phyloP scores from a whole-genome alignment of 2,113 vertebrate species.

The Cryptotis parvus region DNA sequence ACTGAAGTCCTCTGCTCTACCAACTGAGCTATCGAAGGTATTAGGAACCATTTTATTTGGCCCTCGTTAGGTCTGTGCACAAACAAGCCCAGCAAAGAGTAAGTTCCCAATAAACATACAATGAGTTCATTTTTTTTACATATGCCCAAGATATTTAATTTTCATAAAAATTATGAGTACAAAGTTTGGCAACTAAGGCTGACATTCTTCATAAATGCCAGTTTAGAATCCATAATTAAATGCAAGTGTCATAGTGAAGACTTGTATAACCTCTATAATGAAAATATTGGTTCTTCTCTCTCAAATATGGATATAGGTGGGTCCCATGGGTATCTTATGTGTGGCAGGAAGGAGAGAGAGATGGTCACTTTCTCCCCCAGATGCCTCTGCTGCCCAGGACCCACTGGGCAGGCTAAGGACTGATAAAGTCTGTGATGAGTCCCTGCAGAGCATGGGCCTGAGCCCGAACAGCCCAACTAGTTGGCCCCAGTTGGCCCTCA shows the following conservation, averaged over 20 bases:
- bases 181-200: background rate
- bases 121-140: constrained; percentile 27
- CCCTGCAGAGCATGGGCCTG: no score
- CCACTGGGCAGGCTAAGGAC: no score
- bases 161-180: background rate
- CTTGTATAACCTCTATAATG: background rate
- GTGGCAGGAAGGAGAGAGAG: no score
- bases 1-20: no score
- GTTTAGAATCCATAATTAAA: background rate
- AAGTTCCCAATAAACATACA: background rate
- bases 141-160: background rate
- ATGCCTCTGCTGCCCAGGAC: no score
- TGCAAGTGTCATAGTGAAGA: background rate
- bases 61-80: background rate
- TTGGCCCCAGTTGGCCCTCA: no score
- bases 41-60: background rate
- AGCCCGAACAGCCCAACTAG: no score
- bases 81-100: background rate
- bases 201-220: background rate
- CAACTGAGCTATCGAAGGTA: no score
- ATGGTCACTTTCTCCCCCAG: no score
- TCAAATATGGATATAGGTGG: no score
- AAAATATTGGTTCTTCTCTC: background rate
- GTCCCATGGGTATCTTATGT: no score
- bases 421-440: no score